Conservation (phyloP, 2,888 invertebrate species). For the Zeuzera pyrina region DNA sequence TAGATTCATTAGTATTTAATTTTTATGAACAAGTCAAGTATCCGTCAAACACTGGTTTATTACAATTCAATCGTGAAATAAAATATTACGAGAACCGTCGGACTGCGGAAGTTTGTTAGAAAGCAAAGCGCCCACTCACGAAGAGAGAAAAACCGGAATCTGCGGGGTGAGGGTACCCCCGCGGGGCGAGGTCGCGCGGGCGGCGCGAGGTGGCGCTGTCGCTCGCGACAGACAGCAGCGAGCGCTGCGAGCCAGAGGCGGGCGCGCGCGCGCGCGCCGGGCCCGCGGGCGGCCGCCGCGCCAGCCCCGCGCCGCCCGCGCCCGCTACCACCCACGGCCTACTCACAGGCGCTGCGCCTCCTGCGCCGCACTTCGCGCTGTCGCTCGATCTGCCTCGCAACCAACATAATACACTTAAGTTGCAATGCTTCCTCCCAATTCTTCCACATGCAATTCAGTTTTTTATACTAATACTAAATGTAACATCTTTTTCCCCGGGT, state of each 20-base stretch:
- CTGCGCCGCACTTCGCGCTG: constrained; percentile 68
- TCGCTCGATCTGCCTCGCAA: constrained; percentile 60
- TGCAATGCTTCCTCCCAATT: too few species aligned
- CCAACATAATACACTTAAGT: constrained; percentile 4
- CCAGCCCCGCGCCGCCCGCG: constrained; percentile 28
- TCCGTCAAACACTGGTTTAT: too few species aligned
- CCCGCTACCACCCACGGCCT: constrained; percentile 20
- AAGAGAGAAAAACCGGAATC: constrained; percentile 67
- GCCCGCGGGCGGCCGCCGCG: constrained; percentile 40
- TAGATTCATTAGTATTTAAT: too few species aligned
- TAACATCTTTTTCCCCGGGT: constrained; percentile 6
- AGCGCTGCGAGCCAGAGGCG: constrained; percentile 57
- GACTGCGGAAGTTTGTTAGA: constrained; percentile 51
- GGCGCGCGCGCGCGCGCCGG: constrained; percentile 36
- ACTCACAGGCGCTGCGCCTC: constrained; percentile 22
- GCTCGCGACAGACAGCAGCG: constrained; percentile 66
- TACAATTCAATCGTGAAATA: too few species aligned
- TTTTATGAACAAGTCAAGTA: too few species aligned
- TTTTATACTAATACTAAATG: not conserved
- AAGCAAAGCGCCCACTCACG: constrained; percentile 72
- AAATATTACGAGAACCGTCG: constrained; percentile 23
- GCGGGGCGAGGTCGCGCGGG: constrained; percentile 51
- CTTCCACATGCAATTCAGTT: too few species aligned
- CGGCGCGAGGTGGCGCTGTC: constrained; percentile 64
- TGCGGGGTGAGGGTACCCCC: constrained; percentile 49